phyloP scores from a whole-genome alignment of 64 coral and sea anemone genomes.

The Acropora yongei region DNA sequence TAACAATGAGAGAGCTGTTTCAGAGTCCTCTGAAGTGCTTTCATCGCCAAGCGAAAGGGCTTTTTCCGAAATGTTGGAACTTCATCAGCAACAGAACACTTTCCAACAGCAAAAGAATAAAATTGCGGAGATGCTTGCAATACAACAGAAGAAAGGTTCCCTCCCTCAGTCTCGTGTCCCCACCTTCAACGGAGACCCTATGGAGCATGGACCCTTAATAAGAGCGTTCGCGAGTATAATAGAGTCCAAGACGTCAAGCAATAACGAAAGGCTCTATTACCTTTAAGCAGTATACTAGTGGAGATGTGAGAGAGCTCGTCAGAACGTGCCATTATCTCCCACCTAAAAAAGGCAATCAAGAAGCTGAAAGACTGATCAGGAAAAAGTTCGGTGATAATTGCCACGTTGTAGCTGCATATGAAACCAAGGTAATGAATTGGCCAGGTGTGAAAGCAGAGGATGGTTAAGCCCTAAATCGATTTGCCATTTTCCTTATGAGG shows the following conservation, averaged over 20 bases:
- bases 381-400: constrained; percentile 31
- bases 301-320: constrained; percentile 35
- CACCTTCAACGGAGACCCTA: not conserved
- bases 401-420: not conserved
- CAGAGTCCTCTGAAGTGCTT: not conserved
- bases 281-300: constrained; percentile 34
- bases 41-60: too few relatives aligned
- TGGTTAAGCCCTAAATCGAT: not conserved
- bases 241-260: too few relatives aligned
- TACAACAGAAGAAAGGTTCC: not conserved
- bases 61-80: too few relatives aligned
- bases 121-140: constrained; percentile 21
- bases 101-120: constrained; percentile 18
- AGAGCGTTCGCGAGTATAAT: constrained; percentile 22
- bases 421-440: constrained; percentile 29
- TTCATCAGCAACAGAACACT: constrained; percentile 9
- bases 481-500: constrained; percentile 34
- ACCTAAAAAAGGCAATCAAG: not conserved
- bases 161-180: constrained; percentile 12
- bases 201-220: constrained; percentile 30
- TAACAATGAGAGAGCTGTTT: too few relatives aligned
- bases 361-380: constrained; percentile 7
- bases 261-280: not conserved
- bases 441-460: constrained; percentile 20
- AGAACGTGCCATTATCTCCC: constrained; percentile 33